Base-by-base conservation (phyloP, 2,888 invertebrate genomes). In the Eupeodes latifasciatus region DNA sequence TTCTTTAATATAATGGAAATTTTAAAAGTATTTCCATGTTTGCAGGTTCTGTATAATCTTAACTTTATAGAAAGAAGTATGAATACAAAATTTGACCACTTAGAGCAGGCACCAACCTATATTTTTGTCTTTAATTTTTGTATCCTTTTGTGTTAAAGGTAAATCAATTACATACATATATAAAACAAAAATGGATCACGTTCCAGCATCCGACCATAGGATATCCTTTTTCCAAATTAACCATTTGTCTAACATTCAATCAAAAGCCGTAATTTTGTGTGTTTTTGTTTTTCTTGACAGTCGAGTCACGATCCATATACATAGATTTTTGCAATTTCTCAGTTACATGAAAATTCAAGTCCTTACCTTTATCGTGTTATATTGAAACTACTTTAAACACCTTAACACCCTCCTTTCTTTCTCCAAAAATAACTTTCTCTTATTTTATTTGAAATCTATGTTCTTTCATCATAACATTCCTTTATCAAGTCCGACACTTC, bases 201-300 rank as follows among this genome's bases (percentile, higher is more conserved):
- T 79, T 44, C 53, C 55, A 57, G 27, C 67, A 81, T 61, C 81
- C 81, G 59, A 12, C 74, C 57, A 77, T 78, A 85, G 85, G 62
- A 79, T 86, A 86, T 82, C 86, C 78, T 79, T 75, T 71, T 78
- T 69, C 74, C 66, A 86, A 82, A 86, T 85, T 81, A 85, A 85
- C 81, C 85, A 77, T 81, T 85, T 81, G 85, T 85, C 78, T 75
- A 69, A 86, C 78, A 82, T 86, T 82, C 82, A 74, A 86, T 86
- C 86, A 79, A 82, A 82, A 69, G 78, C 82, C 78, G 75, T 81
- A 74, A n/a, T 62, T 72, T 81, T 36, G 51, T 47, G 44, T 44
- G 14, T 14, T 49, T 40, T 19, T 19, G 49, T 51, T 49, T 67
- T 57, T 53, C 72, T 85, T 71, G 71, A 49, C 59, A 76, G 66